Base-by-base conservation (phyloP, 2,113 vertebrate species). In the Hemibagrus wyckioides region DNA sequence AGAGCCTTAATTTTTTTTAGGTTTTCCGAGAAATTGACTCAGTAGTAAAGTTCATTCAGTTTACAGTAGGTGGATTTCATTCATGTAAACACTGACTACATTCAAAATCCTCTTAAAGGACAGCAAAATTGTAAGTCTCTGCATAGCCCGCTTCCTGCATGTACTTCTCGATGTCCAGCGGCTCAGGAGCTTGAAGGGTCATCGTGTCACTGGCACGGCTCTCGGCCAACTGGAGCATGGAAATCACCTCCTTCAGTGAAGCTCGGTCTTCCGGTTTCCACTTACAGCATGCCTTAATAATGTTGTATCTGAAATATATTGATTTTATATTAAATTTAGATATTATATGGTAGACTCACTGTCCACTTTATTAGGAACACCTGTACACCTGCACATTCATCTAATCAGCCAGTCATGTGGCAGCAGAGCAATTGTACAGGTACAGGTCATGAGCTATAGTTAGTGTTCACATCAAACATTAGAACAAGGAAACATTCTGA, bases 241-340 rank as follows among this genome's bases (percentile, higher is more conserved):
- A 86, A 15, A 90, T 71, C 6, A 98, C 92, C 1, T 95, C 92
- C 23, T 89, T 11, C 41, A 94, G 86, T 0, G 94, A 92, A 10
- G 93, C 86, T 0, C 97, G 93, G 0, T 92, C 90, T 4, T 91
- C 41, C 14, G 92, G 91, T 86, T 5, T 93, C 96, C 96, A 99
- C 6, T 93, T 92, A 93, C 97, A 97, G 86, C 98, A 99, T 19
- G 93, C 92, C 86, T 91, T 94, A 91, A 99, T 97, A 56, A 97
- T 91, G 61, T 87, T 56, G 4, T 96, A 97, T 92, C 98, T 99
- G 33, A 77, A 25, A 85, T 36, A 28, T 63, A 69, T 57, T 1
- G 3, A 14, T 13, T 48, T 76, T 48, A 76, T 28, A n/a, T 7
- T 75, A 75, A 50, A 76, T 50, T n/a, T 17, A 25, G 19, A 75